Evolutionary conservation across 2,797 vertebrate species (phyloP).

Genomic region (Artibeus lituratus): DNA sequence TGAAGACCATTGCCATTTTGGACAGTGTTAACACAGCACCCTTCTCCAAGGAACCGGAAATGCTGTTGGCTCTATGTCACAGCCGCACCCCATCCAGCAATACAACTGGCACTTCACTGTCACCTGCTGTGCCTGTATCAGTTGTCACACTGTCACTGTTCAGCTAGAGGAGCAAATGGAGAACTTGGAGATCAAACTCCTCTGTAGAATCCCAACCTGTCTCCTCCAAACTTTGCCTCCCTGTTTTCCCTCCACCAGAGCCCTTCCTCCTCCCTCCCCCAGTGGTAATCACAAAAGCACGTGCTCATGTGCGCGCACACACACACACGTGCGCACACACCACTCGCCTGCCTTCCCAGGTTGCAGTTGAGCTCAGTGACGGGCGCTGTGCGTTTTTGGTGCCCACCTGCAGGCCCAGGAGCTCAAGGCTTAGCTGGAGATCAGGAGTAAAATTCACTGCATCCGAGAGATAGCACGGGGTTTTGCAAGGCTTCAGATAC

Average conservation of each 20-base stretch:
- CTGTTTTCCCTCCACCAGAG: no score
- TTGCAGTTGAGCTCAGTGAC: neutral
- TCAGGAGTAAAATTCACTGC: neutral
- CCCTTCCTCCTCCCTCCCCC: neutral
- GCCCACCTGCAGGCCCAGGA: neutral
- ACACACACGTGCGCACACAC: neutral
- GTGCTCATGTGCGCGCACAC: no score
- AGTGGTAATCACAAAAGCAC: neutral
- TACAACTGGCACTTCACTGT: accelerated
- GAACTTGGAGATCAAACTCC: neutral
- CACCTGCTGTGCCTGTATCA: accelerated
- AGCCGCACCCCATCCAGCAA: neutral
- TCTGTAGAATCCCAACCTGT: neutral
- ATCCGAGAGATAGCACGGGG: neutral
- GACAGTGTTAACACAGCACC: neutral
- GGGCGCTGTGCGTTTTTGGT: accelerated
- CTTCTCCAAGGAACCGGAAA: neutral
- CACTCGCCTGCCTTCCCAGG: neutral
- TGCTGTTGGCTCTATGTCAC: neutral
- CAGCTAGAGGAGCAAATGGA: neutral
- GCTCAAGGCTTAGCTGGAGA: neutral
- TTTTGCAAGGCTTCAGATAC: neutral
- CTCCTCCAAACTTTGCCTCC: neutral
- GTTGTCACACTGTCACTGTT: accelerated
- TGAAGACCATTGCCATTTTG: neutral